Base-by-base conservation (phyloP, 30 jellyfish, hydroid and myxozoan species). In the Aurelia aurita complex sp. Pacific region DNA sequence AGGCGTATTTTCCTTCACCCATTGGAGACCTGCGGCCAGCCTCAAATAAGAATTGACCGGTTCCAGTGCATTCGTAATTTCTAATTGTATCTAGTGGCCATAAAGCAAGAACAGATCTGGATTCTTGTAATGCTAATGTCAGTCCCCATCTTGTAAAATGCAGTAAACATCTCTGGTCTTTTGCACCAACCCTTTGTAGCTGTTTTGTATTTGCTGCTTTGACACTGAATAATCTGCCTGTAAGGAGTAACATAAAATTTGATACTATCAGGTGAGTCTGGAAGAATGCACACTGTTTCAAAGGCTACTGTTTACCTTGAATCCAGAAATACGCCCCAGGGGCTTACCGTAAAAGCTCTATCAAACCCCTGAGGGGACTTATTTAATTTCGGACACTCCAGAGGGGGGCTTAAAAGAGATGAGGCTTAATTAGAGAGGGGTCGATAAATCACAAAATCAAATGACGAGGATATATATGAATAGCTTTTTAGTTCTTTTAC, bases 71-170 rank as follows among this genome's bases (percentile, higher is more conserved):
- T 61, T 94, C 98, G 53, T 94, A 94, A 71, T 94, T 94, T 57
- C 98, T 74, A 7, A 94, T 94, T 29, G 98, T 94, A 57, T 74
- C 86, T 43, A 94, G 55, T 3, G 98, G 98, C 98, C 98, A 94
- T 90, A 94, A 67, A 13, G 98, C 94, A 6, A 94, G 82, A 4
- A 94, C 93, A 10, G 98, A 85, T 38, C 98, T 79, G 36, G 98
- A 88, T 19, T 94, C 93, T 66, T 94, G 98, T 55, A 94, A 73
- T 17, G 98, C 98, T 53, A 94, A 80, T 52, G 98, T 87, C 1
- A 94, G 85, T 23, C 98, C 98, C 98, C 98, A 94, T 77, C 81
- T 82, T 9, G 98, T 88, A 84, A 94, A 94, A 67, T 94, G 97
- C 55, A 94, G 86, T 40, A 94, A 63, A 71, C 98, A 94, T 63